Evolutionary conservation across 2,797 vertebrate species (phyloP).

Genomic region (Cynopterus sphinx): DNA sequence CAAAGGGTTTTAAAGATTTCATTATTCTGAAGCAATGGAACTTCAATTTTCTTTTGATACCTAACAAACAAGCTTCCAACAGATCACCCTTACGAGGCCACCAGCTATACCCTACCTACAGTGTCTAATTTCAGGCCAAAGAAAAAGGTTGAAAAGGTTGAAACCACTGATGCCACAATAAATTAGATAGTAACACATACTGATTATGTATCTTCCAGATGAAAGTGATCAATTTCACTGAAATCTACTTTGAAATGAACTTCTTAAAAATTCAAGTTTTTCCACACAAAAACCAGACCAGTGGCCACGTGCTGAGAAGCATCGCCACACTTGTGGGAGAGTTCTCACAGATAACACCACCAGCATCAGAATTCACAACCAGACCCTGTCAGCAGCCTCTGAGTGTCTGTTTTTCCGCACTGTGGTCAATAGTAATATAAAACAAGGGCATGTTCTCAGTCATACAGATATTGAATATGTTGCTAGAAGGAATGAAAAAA

Average conservation of each 20-base stretch:
- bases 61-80: conserved; percentile 46
- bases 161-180: conserved; percentile 38
- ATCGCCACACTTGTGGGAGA: background rate
- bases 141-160: conserved; percentile 51
- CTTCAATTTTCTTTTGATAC: conserved; percentile 73
- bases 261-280: conserved; percentile 52
- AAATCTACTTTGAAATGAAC: conserved; percentile 1
- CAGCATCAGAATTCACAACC: conserved; percentile 3
- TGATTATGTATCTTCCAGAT: conserved; percentile 53
- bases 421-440: conserved; percentile 54
- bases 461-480: conserved; percentile 18
- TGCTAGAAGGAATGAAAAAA: conserved; percentile 56
- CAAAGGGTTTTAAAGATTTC: conserved; percentile 70
- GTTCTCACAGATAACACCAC: background rate
- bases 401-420: conserved; percentile 47
- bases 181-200: conserved; percentile 34
- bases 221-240: conserved; percentile 47
- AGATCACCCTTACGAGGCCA: conserved; percentile 10
- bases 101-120: background rate
- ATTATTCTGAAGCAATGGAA: conserved; percentile 64
- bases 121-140: conserved; percentile 50
- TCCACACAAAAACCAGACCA: conserved; percentile 41
- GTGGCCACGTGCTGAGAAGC: background rate
- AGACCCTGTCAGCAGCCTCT: conserved; percentile 17
- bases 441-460: conserved; percentile 63